Base-by-base conservation (phyloP, 2,113 vertebrate species). In the Psittacula cyanocephala region DNA sequence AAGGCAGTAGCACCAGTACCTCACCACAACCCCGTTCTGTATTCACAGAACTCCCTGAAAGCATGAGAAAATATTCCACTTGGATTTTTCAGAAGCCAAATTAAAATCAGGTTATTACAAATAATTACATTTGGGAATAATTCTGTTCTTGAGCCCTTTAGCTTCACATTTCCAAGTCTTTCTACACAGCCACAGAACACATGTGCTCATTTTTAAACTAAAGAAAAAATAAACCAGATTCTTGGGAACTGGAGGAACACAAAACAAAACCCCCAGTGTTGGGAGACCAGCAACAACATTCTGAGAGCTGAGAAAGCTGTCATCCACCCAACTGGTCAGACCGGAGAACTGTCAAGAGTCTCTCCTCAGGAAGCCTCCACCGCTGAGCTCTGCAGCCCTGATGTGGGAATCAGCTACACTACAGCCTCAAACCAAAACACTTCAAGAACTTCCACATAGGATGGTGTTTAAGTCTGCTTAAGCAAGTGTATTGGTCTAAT, bases 381-480 rank as follows among this genome's bases (percentile, higher is more conserved):
- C 78, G 88, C 88, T 93, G 63, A 86, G 72, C 91, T 89, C 9
- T 92, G 86, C 92, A 94, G 69, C 31, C 59, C 64, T 43, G 23
- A 2, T 4, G 62, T 71, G 81, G 64, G 89, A 84, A 94, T 43
- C 5, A 22, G 81, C 83, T 92, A 20, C 46, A 11, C 28, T 9
- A 11, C 14, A 39, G 43, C 72, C 93, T 72, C 92, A 91, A 86
- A 75, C 2, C 18, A 89, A 89, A 91, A 39, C 88, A 59, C 8
- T 24, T 31, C 17, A 10, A 11, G 31, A 19, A 28, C 35, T 37
- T 59, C 44, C 60, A 31, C 23, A 2, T 0, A 47, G 69, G 65
- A 15, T 1, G 35, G 60, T 6, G 52, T 8, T 63, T 4, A 60
- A 69, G 8, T 8, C 35, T 76, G 63, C 53, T 63, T 9, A 13